Evolutionary conservation across 1,140 invertebrate genomes (phyloP), one percentile per base, ranked within the genome.

Genomic region (Drosophila kohkoa): DNA sequence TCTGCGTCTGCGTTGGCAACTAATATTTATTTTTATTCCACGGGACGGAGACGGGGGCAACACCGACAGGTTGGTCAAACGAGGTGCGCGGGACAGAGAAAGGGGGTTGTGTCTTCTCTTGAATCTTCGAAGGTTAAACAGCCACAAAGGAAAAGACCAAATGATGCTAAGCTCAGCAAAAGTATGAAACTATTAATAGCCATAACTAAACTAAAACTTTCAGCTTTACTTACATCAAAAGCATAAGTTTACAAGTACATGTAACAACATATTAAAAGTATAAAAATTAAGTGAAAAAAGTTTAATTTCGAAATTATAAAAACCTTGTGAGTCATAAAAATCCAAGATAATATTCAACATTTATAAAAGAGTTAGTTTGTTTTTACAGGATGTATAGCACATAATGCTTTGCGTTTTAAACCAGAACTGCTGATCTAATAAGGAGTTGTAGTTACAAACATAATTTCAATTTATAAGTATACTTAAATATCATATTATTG

Each of bases 11-110:
- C 49, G 65, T 70, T 75, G 58, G 58, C 66, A 75, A 75, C 72
- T 64, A 75, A 75, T 75, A 70, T 64, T 70, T 75, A 75, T 75
- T 70, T 75, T 62, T 75, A 75, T 75, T 62, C 58, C 43, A 57
- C 54, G 49, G 16, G 51, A 13, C 28, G 43, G 49, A 10, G 46
- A 13, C 28, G 43, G 49, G n/a, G 46, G 43, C 57, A 69, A 58
- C 20, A 58, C 35, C 7, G 49, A 15, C 30, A 62, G 30, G 46
- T 51, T 51, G 46, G 11, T 16, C 25, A n/a, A 13, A 52, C 25
- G 3, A 7, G 20, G 20, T 5, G 48, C 3, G 60, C n/a, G 41
- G 13, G 11, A 30, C 7, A 2, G 13, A 3, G 5, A 5, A 13
- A 13, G 28, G 5, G 11, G 15, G 2, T 2, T 20, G 13, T 11